Base-by-base conservation (phyloP, 1,140 invertebrate genomes). In the Himalopsyche phryganea region DNA sequence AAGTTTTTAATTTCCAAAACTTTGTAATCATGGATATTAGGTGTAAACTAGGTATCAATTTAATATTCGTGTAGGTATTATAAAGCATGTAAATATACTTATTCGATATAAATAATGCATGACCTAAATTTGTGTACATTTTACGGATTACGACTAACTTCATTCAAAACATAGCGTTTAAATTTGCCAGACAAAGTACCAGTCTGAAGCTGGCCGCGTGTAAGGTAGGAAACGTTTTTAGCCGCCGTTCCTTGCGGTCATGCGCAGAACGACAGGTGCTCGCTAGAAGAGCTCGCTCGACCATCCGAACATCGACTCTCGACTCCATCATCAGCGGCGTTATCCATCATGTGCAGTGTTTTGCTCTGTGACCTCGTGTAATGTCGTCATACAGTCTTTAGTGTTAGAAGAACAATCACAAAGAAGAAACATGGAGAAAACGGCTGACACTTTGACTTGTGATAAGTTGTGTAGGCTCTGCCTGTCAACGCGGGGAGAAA, bases 401-500 rank as follows among this genome's bases (percentile, higher is more conserved):
- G 36, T 42, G 35, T 18, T 13, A 32, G 7, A 11, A 13, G 33
- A 41, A 40, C 20, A 20, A 41, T 20, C 41, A 35, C 13, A 20
- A 7, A 40, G 35, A 35, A 19, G 7, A 56, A 49, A 15, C 44
- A 56, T 56, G 53, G 53, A 56, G 10, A 44, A 45, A 32, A 38
- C 45, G 14, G 15, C 23, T 18, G 44, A 44, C 46, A 45, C 44
- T 41, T 35, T 18, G 10, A 49, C 47, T n/a, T 28, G 33, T 19
- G 45, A 56, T 41, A 49, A 36, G n/a, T 41, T 55, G 53, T 85
- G 83, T 72, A 78, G 83, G 71, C 76, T 85, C 58, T 85, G 83
- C 73, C 79, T 84, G 66, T 79, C 81, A 63, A 73, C 76, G 69
- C 70, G 72, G 67, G 71, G 74, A 68, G 76, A 77, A 75, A 76